These are phyloP conservation scores for Chloebia gouldiae DNA, from an alignment of 2,113 vertebrate species.

Conservation along the genomic window DNA sequence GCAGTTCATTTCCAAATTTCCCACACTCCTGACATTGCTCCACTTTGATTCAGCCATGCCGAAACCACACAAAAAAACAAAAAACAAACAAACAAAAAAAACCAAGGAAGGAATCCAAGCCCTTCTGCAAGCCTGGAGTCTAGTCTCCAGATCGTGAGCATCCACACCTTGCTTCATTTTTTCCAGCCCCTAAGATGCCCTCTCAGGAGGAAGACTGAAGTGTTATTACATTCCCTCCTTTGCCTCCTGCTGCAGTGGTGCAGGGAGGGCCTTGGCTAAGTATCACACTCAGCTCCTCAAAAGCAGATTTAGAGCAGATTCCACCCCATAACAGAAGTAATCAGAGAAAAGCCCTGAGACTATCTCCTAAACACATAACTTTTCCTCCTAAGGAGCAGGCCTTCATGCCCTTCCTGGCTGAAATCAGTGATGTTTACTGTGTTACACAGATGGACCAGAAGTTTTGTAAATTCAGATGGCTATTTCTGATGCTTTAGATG, in stretches of 20 bases:
- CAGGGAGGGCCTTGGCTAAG: neutral
- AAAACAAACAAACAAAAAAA: neutral
- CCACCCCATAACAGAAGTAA: neutral
- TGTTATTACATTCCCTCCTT: neutral
- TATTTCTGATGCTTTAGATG: conserved; percentile 56
- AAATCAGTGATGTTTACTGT: conserved; percentile 8
- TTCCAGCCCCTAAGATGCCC: neutral
- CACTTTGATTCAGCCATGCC: neutral
- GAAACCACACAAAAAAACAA: neutral
- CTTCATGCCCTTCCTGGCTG: conserved; percentile 10
- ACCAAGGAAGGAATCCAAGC: neutral
- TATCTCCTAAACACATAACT: neutral
- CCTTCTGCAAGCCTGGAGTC: neutral
- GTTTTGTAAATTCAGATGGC: conserved; percentile 55
- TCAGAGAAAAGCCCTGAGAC: neutral
- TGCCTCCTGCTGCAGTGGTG: neutral
- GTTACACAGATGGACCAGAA: conserved; percentile 40
- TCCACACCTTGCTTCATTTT: neutral
- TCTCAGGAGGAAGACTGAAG: neutral
- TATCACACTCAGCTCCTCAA: neutral
- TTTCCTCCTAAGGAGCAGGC: neutral
- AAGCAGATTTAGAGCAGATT: neutral
- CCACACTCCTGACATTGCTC: neutral
- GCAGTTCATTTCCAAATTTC: neutral
- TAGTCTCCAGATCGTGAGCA: neutral